Evolutionary conservation across 2,888 invertebrate genomes (phyloP), one percentile per base, ranked within the genome.

Genomic region (Synanthedon vespiformis): DNA sequence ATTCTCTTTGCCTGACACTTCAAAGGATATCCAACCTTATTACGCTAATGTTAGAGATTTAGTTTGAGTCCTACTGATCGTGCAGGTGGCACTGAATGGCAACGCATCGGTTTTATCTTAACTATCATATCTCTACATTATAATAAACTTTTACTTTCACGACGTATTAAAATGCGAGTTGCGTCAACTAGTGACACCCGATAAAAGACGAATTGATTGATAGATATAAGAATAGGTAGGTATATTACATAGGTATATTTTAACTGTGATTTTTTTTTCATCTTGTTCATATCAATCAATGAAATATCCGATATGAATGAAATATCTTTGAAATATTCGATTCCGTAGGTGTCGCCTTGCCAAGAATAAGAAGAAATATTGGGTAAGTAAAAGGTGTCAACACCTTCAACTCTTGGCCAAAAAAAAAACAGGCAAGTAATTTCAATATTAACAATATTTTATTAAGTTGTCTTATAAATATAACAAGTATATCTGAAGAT

Each of bases 121-220:
- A 77, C 76, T 77, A 77, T 82, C 71, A 59, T 68, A 84, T 87
- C 84, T 80, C 70, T 63, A 74, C 80, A 82, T 34, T 34, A 34
- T 80, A 80, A 77, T 70, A 76, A 77, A 84, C 80, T 85, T 80
- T 85, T 87, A 83, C 81, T 86, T 85, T 85, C 84, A 80, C 77
- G 69, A 64, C 59, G 68, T 63, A 72, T 83, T 82, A 76, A 79
- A 80, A 79, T 76, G 72, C 76, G 75, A 79, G 70, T 74, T 68
- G 73, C 74, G 84, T 82, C 71, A 72, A 61, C 67, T 74, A 74
- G 78, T 76, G 75, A 60, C 67, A 63, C 64, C 34, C 27, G 49
- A 50, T 50, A 48, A 50, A 40, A 41, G 16, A 40, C 14, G n/a
- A 52, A 3, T 49, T 16, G 44, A 44, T 44, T 44, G 44, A 48